phyloP scores from a whole-genome alignment of 1,140 invertebrate genomes.

The Catajapyx aquilonaris region DNA sequence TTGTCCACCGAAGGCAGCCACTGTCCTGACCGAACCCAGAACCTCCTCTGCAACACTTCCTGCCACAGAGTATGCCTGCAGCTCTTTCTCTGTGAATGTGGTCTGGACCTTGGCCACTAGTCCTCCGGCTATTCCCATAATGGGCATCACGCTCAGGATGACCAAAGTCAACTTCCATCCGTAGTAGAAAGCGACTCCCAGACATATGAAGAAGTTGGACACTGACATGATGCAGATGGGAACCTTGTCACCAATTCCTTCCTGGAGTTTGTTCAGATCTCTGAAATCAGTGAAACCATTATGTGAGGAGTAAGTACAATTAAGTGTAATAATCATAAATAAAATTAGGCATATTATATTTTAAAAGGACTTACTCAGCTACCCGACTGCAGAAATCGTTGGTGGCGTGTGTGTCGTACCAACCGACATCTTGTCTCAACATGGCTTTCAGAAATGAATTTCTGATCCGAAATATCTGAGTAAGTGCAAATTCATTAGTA shows the following conservation, averaged over 20 bases:
- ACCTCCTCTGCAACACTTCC: constrained; percentile 76
- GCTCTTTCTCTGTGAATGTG: constrained; percentile 44
- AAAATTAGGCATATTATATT: no score
- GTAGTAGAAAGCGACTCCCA: constrained; percentile 59
- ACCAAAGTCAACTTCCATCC: constrained; percentile 79
- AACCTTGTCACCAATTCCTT: constrained; percentile 86
- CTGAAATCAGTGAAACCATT: no score
- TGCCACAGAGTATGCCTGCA: constrained; percentile 59
- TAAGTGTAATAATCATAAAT: no score
- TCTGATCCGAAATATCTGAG: no score
- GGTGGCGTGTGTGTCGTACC: not conserved
- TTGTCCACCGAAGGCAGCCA: constrained; percentile 69
- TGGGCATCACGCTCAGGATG: constrained; percentile 57
- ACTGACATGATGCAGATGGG: constrained; percentile 57
- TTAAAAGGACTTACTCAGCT: not conserved
- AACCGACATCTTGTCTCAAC: not conserved
- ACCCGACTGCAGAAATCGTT: not conserved
- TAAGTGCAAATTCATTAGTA: no score
- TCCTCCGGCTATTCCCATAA: constrained; percentile 45
- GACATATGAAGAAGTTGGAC: constrained; percentile 48
- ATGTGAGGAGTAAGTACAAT: no score
- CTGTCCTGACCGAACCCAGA: constrained; percentile 54
- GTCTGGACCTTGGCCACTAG: constrained; percentile 45
- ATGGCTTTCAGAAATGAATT: not conserved
- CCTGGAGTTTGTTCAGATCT: constrained; percentile 73